A percentile compares a stretch with the other conserved stretches of the same genome.
Conservation (phyloP, 2,888 invertebrate genomes). For the Tetramorium bicarinatum region DNA sequence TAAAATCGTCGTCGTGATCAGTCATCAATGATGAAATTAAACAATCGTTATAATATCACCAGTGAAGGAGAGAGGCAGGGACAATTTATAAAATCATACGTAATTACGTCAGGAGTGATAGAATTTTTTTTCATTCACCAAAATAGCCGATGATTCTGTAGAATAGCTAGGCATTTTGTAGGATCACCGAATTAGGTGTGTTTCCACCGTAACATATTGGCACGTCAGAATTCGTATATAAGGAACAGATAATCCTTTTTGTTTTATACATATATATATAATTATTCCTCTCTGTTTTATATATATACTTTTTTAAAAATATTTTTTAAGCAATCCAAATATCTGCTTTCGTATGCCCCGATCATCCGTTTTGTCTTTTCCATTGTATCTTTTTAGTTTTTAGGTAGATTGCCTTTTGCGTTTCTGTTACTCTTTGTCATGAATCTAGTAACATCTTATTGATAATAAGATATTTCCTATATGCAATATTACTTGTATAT, state of each 20-base stretch:
- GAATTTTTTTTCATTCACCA: constrained; percentile 8
- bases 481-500: constrained; percentile 1
- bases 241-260: not conserved
- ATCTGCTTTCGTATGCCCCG: not conserved
- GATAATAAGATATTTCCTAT: not conserved
- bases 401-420: not conserved
- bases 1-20: not conserved
- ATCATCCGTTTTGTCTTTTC: not conserved
- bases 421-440: not conserved
- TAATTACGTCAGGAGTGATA: not conserved
- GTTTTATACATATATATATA: not conserved
- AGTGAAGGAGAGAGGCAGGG: not conserved
- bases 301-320: not conserved
- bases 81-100: constrained; percentile 41
- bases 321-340: not conserved
- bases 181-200: not conserved
- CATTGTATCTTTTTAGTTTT: not conserved
- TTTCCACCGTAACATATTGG: not conserved
- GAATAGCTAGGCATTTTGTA: constrained; percentile 1
- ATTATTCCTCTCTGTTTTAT: not conserved
- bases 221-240: not conserved
- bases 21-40: constrained; percentile 33
- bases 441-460: constrained; percentile 8
- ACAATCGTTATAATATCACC: constrained; percentile 18
- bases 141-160: not conserved